phyloP scores from a whole-genome alignment of 2,888 invertebrate species.

The Eurytoma californica region DNA sequence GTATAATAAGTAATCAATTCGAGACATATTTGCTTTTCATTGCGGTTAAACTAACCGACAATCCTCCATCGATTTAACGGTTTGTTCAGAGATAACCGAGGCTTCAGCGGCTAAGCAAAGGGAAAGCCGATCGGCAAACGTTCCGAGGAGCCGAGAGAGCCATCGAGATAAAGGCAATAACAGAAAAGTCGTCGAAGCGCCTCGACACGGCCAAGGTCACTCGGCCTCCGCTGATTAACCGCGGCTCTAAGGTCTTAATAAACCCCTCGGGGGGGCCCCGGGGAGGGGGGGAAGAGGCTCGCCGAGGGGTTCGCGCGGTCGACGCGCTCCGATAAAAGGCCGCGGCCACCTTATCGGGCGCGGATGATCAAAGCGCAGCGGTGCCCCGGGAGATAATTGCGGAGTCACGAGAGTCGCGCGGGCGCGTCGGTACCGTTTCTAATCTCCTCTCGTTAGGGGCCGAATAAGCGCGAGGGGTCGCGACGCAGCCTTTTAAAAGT shows the following conservation, averaged over 20 bases:
- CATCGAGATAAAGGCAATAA: too few relatives aligned
- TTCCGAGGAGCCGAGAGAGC: too few relatives aligned
- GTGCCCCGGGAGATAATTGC: conserved; percentile 23
- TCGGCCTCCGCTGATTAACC: conserved; percentile 23
- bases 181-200: background rate
- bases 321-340: conserved; percentile 23
- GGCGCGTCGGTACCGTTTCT: conserved; percentile 46
- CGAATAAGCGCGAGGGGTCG: background rate
- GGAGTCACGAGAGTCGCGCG: conserved; percentile 36
- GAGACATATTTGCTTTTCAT: too few relatives aligned
- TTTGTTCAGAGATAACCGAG: too few relatives aligned
- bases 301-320: background rate
- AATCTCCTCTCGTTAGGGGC: conserved; percentile 23
- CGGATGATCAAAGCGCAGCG: conserved; percentile 26
- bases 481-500: background rate
- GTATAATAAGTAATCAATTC: too few relatives aligned
- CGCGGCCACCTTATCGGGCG: conserved; percentile 23
- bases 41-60: too few relatives aligned
- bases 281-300: background rate
- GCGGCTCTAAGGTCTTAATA: conserved; percentile 39
- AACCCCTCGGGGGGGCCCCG: background rate
- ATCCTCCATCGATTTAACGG: too few relatives aligned
- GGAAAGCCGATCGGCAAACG: too few relatives aligned
- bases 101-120: too few relatives aligned
- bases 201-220: conserved; percentile 27